Conservation (phyloP, 2,797 vertebrate species). For the Heterohyrax brucei region DNA sequence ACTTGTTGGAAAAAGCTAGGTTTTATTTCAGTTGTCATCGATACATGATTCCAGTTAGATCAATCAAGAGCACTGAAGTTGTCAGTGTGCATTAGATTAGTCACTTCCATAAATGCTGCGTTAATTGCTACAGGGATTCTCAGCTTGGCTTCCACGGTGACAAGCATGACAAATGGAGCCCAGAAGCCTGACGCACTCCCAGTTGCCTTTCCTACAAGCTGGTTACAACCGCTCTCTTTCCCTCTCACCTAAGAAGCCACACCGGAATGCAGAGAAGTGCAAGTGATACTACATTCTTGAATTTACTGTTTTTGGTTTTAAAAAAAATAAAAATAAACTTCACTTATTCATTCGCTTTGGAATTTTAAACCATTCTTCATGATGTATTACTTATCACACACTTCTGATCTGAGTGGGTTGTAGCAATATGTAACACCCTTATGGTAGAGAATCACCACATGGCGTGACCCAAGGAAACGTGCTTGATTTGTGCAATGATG, state of each 20-base stretch:
- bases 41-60: background rate
- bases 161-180: background rate
- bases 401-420: background rate
- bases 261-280: background rate
- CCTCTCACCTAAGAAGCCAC: background rate
- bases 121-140: conserved; percentile 35
- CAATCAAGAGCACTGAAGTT: conserved; percentile 38
- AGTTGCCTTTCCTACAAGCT: background rate
- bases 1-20: background rate
- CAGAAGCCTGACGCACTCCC: background rate
- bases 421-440: background rate
- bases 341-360: background rate
- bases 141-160: conserved; percentile 13
- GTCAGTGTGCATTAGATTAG: background rate
- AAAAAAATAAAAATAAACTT: background rate
- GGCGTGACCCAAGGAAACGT: background rate
- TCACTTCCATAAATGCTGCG: conserved; percentile 24
- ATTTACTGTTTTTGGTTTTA: background rate
- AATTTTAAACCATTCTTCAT: background rate
- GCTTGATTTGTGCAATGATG: background rate
- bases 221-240: background rate
- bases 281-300: background rate
- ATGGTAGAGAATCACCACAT: background rate
- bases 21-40: conserved; percentile 48
- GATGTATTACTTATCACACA: background rate